Evolutionary conservation across 2,113 vertebrate genomes (phyloP).

Genomic region (Zosterops pallidus): DNA sequence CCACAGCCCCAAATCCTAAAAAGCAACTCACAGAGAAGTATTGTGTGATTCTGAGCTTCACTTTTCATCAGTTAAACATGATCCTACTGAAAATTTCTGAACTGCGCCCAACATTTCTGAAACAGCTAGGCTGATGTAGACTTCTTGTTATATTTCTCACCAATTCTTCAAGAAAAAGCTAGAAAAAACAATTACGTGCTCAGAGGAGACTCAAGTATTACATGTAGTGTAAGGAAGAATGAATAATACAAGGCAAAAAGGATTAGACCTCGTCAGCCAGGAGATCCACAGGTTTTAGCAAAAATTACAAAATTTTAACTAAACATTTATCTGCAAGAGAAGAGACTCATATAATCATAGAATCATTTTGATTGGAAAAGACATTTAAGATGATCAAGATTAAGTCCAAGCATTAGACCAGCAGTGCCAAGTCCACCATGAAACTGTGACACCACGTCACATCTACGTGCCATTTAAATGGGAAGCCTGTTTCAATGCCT

Average conservation of each 20-base stretch:
- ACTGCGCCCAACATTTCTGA: background rate
- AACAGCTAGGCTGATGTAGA: background rate
- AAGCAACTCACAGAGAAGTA: background rate
- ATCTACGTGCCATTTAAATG: rapidly evolving
- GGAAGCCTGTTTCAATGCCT: background rate
- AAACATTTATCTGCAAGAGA: background rate
- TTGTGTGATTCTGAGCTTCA: background rate
- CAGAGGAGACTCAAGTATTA: background rate
- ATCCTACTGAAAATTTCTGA: slow-evolving; percentile 3
- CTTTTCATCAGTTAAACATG: background rate
- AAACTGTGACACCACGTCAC: rapidly evolving
- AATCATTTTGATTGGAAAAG: background rate
- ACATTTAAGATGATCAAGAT: rapidly evolving
- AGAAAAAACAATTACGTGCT: background rate
- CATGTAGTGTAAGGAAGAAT: background rate
- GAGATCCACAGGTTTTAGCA: background rate
- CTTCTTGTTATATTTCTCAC: background rate
- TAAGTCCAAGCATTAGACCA: background rate
- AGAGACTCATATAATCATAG: background rate
- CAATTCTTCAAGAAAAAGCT: background rate
- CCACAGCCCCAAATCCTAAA: background rate
- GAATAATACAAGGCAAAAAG: background rate
- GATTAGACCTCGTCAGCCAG: background rate
- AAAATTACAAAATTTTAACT: background rate
- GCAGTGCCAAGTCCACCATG: background rate